Base-by-base conservation (phyloP, 2,113 vertebrate genomes). In the Seriola rivoliana region DNA sequence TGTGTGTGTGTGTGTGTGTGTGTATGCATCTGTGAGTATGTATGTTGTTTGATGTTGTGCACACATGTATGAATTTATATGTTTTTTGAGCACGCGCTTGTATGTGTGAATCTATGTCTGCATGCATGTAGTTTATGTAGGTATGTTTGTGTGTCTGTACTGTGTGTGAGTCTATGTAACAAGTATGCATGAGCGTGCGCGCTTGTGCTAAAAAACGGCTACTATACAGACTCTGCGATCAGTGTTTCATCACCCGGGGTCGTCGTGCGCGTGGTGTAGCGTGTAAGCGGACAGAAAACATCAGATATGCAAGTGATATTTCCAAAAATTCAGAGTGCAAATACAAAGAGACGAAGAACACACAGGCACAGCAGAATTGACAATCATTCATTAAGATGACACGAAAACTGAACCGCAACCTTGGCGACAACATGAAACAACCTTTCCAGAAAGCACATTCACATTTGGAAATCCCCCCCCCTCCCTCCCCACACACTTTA, bases 341-440 rank as follows among this genome's bases (percentile, higher is more conserved):
- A 91, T 91, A 94, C 92, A 92, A 84, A 93, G 80, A 81, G 89
- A 93, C 87, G 2, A 88, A 85, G 82, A 89, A 93, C 91, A 91
- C 89, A 93, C 93, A 94, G 92, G 92, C 91, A 93, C 93, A 70
- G 91, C 90, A 94, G 90, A 93, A 90, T 86, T 73, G 89, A 92
- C 92, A 93, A 92, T 93, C 92, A 85, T 93, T 93, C 91, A 88
- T 84, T 87, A 78, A 87, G 86, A 91, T 91, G 89, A 93, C 91
- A 91, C 84, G 29, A 78, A 80, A 83, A 89, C 75, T 48, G 75
- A 90, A 85, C 71, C 67, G 73, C 82, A 75, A 80, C 91, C 87
- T 87, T 78, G 3, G 81, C 84, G 71, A 83, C 79, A 0, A 89
- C 88, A 77, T 87, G 84, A 87, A 78, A 90, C 84, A 25, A 86